Evolutionary conservation across 2,797 vertebrate species (phyloP).

Genomic region (Chanos chanos): DNA sequence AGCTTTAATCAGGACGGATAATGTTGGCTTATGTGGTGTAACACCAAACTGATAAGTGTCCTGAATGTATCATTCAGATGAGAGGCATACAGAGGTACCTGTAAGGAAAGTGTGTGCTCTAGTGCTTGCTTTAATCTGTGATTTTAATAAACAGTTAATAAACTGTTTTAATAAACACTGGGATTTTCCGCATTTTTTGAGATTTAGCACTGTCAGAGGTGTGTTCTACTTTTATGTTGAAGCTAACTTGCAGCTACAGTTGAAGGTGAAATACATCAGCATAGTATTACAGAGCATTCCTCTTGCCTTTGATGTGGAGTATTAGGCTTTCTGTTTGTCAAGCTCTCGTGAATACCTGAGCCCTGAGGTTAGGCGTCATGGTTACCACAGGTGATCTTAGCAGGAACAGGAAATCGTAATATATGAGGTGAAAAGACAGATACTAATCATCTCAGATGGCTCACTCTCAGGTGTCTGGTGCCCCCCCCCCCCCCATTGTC

Average conservation of each 20-base stretch:
- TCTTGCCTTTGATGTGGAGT: slow-evolving; percentile 50
- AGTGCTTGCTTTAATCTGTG: too few relatives aligned
- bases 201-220: not conserved
- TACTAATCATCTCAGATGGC: not conserved
- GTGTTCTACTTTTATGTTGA: too few relatives aligned
- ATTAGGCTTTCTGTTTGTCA: slow-evolving; percentile 52
- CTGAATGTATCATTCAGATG: too few relatives aligned
- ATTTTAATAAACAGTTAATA: too few relatives aligned
- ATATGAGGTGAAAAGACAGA: not conserved
- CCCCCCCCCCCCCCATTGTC: not conserved
- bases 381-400: not conserved
- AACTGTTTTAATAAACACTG: too few relatives aligned
- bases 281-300: slow-evolving; percentile 29
- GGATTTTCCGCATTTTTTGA: too few relatives aligned
- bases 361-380: slow-evolving; percentile 3
- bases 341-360: slow-evolving; percentile 40
- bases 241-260: too few relatives aligned
- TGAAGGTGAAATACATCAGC: not conserved
- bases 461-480: not conserved
- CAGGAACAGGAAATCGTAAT: not conserved
- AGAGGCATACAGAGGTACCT: too few relatives aligned
- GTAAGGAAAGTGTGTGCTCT: too few relatives aligned
- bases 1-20: slow-evolving; percentile 15
- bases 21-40: too few relatives aligned
- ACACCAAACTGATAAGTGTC: too few relatives aligned